phyloP scores from a whole-genome alignment of 1,140 invertebrate species.

The Ceratoteleas bidentatus region DNA sequence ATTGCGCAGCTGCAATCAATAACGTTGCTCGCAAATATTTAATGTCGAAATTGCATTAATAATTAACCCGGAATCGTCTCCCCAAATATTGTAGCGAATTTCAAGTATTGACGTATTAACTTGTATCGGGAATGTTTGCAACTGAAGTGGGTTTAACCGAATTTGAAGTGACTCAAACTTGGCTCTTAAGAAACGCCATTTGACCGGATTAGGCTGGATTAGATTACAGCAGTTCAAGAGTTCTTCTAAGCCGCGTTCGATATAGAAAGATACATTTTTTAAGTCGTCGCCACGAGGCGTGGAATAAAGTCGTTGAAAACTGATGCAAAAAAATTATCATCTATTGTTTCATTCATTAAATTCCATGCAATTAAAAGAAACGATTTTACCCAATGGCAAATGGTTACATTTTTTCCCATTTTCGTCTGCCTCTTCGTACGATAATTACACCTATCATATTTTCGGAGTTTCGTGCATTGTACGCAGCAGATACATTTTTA shows the following conservation, averaged over 20 bases:
- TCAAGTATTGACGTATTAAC: constrained; percentile 23
- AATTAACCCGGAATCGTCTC: constrained; percentile 1
- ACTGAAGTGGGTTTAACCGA: constrained; percentile 35
- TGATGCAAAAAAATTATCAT: neutral
- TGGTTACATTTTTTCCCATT: no score
- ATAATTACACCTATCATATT: no score
- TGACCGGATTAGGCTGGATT: constrained; percentile 38
- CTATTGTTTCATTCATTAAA: no score
- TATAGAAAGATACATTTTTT: constrained; percentile 13
- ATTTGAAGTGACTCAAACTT: constrained; percentile 42
- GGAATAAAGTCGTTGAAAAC: neutral
- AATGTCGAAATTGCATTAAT: neutral
- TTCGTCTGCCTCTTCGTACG: no score
- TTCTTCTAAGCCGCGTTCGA: constrained; percentile 26
- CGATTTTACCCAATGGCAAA: no score
- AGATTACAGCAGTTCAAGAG: constrained; percentile 39
- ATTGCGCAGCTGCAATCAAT: no score
- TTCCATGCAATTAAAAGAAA: no score
- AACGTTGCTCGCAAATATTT: neutral
- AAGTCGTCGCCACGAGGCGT: no score
- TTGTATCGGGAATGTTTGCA: constrained; percentile 34
- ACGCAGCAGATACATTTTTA: no score
- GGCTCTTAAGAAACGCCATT: constrained; percentile 45
- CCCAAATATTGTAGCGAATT: constrained; percentile 6
- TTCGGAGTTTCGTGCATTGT: no score